Evolutionary conservation across 2,113 vertebrate genomes (phyloP), one percentile per base, ranked within the genome.

Genomic region (Alectura lathami): DNA sequence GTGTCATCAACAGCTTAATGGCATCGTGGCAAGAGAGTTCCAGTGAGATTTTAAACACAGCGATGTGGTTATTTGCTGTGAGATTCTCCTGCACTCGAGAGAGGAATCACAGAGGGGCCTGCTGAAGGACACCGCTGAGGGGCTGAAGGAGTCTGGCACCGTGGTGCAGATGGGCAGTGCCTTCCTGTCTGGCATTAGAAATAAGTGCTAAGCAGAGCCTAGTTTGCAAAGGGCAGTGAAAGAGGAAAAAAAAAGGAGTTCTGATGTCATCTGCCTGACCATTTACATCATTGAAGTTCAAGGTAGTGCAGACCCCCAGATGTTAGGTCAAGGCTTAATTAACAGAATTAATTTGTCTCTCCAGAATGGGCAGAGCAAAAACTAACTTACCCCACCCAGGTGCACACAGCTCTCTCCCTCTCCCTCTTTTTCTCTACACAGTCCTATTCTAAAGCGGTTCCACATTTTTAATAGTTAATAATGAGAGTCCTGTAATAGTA

Each of bases 21-120:
- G 14, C 26, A 30, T 42, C 0, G 0, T 34, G 32, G 43, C 38
- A 42, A 34, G 43, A 50, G 68, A n/a, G 24, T n/a, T 81, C 66
- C 14, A 38, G 40, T 0, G 32, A 67, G 42, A 17, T 80, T 73
- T 83, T 40, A 32, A 60, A 69, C 69, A 15, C 63, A 74, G 4
- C 21, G 29, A 8, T 11, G 24, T 47, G 27, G 23, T 8, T 72
- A 70, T 68, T 78, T 75, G 50, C 47, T 47, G 48, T 29, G 62
- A 64, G 30, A 27, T 75, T 59, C 30, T 63, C 14, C 48, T 43
- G 23, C 66, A 20, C 29, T 73, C 45, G 34, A 56, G 36, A 27
- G 36, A 62, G 48, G 48, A 51, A 76, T 38, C 34, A 54, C 16
- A 26, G 40, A 76, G 45, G 20, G 64, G 29, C 9, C 56, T 73